Evolutionary conservation across 2,888 invertebrate species (phyloP).

Genomic region (Cerastis rubricosa): DNA sequence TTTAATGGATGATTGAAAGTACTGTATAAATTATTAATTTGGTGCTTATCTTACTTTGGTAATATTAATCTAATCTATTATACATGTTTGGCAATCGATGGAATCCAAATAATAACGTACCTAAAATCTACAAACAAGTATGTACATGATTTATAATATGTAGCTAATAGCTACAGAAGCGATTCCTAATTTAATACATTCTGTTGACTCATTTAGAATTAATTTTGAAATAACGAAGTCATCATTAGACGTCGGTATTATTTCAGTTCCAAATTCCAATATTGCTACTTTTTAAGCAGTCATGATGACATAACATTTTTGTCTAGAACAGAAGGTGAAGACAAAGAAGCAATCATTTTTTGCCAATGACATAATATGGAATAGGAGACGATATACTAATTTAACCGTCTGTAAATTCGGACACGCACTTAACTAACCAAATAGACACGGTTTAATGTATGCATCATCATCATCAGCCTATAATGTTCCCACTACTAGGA

Average conservation of each 20-base stretch:
- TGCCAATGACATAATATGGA: neutral
- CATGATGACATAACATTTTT: neutral
- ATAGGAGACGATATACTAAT: neutral
- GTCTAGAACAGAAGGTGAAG: neutral
- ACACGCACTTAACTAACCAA: neutral
- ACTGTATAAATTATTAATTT: neutral
- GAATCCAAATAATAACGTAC: neutral
- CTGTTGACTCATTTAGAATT: neutral
- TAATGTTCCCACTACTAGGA: no score
- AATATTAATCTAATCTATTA: slow-evolving; percentile 4
- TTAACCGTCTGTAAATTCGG: no score
- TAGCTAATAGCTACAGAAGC: neutral
- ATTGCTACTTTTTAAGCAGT: neutral
- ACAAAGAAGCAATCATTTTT: neutral
- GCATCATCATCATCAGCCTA: no score
- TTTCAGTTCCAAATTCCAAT: neutral
- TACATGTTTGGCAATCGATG: slow-evolving; percentile 4
- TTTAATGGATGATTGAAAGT: neutral
- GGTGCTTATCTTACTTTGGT: slow-evolving; percentile 23
- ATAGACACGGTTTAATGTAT: neutral
- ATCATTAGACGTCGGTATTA: neutral
- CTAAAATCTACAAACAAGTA: neutral
- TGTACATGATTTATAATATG: neutral
- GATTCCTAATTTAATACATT: neutral
- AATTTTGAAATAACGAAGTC: neutral